Conservation (phyloP, 1,140 invertebrate species). For the Drosophila athabasca region DNA sequence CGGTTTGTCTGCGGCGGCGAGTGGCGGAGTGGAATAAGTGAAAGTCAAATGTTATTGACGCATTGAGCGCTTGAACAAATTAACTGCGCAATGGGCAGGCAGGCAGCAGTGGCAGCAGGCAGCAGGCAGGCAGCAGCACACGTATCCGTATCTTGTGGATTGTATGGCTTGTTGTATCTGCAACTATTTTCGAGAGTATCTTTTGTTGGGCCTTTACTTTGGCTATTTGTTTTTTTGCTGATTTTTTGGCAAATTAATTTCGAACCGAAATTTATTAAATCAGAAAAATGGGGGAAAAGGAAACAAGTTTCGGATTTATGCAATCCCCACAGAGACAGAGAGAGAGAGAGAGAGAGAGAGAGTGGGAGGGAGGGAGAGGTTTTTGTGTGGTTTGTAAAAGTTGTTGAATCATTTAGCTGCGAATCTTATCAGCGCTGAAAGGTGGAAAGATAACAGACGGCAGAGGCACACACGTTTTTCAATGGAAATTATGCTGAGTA, state of each 20-base stretch:
- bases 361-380: too few relatives aligned
- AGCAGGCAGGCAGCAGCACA: slow-evolving; percentile 5
- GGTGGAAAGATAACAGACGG: slow-evolving; percentile 1
- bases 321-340: slow-evolving; percentile 7
- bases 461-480: neutral
- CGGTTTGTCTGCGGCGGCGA: slow-evolving; percentile 43
- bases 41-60: slow-evolving; percentile 80
- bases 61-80: slow-evolving; percentile 79
- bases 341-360: too few relatives aligned
- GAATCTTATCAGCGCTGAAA: slow-evolving; percentile 23
- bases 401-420: slow-evolving; percentile 30
- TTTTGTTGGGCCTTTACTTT: slow-evolving; percentile 23
- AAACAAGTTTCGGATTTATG: slow-evolving; percentile 53
- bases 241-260: slow-evolving; percentile 52
- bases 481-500: slow-evolving; percentile 24
- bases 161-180: slow-evolving; percentile 22
- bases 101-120: slow-evolving; percentile 14
- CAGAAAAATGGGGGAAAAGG: slow-evolving; percentile 42
- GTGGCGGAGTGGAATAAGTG: slow-evolving; percentile 63
- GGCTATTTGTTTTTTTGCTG: slow-evolving; percentile 38
- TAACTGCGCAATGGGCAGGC: slow-evolving; percentile 74
- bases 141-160: slow-evolving; percentile 1
- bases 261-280: slow-evolving; percentile 50
- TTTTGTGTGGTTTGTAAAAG: slow-evolving; percentile 17
- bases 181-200: slow-evolving; percentile 44